Evolutionary conservation across 2,113 vertebrate genomes (phyloP).

Genomic region (Myotis davidii): DNA sequence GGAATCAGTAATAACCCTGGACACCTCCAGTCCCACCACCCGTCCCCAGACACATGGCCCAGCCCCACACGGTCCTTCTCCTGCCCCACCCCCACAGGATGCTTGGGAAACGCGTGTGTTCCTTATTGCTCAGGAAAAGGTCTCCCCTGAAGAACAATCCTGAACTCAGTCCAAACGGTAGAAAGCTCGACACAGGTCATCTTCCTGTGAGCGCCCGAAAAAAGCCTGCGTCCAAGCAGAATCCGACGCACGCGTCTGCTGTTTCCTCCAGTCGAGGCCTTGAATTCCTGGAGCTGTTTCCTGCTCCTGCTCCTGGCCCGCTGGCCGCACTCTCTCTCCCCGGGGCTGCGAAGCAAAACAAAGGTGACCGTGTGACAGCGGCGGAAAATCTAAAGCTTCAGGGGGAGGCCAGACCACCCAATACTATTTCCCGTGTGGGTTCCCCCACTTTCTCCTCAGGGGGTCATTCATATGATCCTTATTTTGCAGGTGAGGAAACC

Average conservation of each 20-base stretch:
- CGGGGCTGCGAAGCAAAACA: neutral
- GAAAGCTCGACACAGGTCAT: slow-evolving; percentile 76
- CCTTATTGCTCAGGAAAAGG: slow-evolving; percentile 23
- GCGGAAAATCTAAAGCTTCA: neutral
- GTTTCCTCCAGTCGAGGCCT: slow-evolving; percentile 73
- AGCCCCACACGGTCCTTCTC: no score
- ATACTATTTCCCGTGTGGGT: accelerated
- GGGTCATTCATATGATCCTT: neutral
- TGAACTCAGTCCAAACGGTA: slow-evolving; percentile 68
- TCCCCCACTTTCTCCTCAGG: neutral
- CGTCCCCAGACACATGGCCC: no score
- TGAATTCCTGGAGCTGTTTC: slow-evolving; percentile 63
- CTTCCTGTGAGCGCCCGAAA: slow-evolving; percentile 78
- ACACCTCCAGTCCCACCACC: neutral
- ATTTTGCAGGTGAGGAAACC: neutral
- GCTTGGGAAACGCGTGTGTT: neutral
- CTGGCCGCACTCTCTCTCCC: slow-evolving; percentile 23
- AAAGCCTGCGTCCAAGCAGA: slow-evolving; percentile 62
- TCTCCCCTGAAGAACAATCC: slow-evolving; percentile 43
- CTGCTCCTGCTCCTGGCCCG: neutral
- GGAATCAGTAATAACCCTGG: neutral
- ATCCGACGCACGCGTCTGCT: slow-evolving; percentile 70
- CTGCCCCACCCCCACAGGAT: neutral
- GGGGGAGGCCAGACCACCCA: neutral
- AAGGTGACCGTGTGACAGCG: neutral